phyloP scores from a whole-genome alignment of 2,113 vertebrate species.

The Lampris incognitus region DNA sequence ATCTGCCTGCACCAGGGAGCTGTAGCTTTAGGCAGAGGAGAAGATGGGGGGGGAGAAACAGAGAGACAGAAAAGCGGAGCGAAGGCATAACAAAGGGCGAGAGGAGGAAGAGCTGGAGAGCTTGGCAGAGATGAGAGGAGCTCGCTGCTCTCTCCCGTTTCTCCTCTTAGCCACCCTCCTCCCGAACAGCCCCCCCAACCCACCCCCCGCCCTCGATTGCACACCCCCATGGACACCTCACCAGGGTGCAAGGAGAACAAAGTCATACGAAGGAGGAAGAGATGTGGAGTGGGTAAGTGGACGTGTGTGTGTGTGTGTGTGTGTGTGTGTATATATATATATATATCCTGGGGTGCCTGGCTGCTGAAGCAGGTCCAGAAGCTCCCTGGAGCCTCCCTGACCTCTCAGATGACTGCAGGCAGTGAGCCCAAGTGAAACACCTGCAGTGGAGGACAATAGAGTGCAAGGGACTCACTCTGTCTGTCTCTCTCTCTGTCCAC shows the following conservation, averaged over 20 bases:
- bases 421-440: background rate
- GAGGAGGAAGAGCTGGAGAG: constrained; percentile 64
- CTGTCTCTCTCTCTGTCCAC: constrained; percentile 8
- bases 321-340: background rate
- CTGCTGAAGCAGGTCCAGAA: constrained; percentile 6
- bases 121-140: constrained; percentile 68
- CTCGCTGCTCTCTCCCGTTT: constrained; percentile 30
- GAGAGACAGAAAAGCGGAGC: constrained; percentile 5
- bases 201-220: too few species aligned
- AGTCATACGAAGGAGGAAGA: constrained; percentile 67
- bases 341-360: background rate
- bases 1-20: constrained; percentile 70
- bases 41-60: background rate
- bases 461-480: constrained; percentile 9
- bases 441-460: constrained; percentile 1
- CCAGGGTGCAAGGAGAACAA: constrained; percentile 55
- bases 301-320: background rate
- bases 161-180: constrained; percentile 30
- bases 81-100: constrained; percentile 64
- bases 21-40: constrained; percentile 57
- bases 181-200: background rate
- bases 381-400: constrained; percentile 26
- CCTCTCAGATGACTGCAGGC: constrained; percentile 28
- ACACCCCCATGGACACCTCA: constrained; percentile 40
- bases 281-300: background rate